Evolutionary conservation across 2,888 invertebrate species (phyloP).

Genomic region (Athalia cordata): DNA sequence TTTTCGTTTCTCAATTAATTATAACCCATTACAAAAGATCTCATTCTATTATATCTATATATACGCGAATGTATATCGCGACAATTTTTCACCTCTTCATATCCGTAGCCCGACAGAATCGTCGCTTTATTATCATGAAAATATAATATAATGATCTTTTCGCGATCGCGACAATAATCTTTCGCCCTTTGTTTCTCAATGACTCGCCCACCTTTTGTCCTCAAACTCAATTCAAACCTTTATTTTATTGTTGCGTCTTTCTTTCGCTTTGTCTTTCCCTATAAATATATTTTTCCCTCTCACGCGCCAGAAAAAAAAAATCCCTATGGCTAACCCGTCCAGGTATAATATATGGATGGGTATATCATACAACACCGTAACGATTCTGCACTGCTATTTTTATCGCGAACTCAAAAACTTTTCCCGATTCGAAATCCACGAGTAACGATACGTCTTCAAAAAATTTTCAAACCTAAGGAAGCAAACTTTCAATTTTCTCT

Average conservation of each 20-base stretch:
- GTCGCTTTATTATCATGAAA: constrained; percentile 37
- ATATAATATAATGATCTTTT: constrained; percentile 39
- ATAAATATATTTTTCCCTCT: neutral
- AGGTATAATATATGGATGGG: too few species aligned
- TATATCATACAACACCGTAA: too few species aligned
- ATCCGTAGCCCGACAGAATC: constrained; percentile 24
- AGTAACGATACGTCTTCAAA: too few species aligned
- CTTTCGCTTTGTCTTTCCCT: neutral
- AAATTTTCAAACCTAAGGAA: neutral
- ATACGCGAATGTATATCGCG: neutral
- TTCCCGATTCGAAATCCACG: neutral
- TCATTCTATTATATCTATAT: neutral
- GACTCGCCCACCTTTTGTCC: constrained; percentile 34
- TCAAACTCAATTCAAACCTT: constrained; percentile 22
- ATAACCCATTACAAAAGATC: constrained; percentile 28
- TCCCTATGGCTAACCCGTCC: too few species aligned
- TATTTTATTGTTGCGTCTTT: constrained; percentile 19
- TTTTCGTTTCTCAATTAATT: constrained; percentile 42
- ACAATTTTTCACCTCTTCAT: constrained; percentile 44
- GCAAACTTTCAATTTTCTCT: neutral
- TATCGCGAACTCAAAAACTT: neutral
- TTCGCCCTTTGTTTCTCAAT: constrained; percentile 37
- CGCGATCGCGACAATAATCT: constrained; percentile 43
- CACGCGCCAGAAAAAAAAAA: neutral
- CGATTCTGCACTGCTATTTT: too few species aligned